These are phyloP conservation scores for Charaxes varanes DNA, from an alignment of 1,140 invertebrate species.

Conservation along the genomic window DNA sequence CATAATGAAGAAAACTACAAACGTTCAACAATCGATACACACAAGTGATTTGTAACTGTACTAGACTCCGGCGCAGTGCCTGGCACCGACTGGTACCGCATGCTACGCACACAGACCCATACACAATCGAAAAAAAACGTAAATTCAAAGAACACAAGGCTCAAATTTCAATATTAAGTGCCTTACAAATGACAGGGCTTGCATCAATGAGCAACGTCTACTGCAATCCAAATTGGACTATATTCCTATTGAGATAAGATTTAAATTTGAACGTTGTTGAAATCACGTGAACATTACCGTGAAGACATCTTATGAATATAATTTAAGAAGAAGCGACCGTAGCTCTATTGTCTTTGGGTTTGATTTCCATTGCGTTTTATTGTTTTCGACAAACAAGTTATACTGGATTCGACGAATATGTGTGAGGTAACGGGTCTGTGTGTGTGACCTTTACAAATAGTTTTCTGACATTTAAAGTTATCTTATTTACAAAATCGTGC, in stretches of 20 bases:
- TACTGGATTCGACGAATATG: conserved; percentile 20
- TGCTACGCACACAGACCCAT: conserved; percentile 10
- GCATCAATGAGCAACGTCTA: conserved; percentile 7
- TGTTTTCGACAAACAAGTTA: conserved; percentile 10
- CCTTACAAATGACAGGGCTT: conserved; percentile 10
- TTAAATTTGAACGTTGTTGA: conserved; percentile 12
- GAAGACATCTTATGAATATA: conserved; percentile 10
- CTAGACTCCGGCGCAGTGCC: conserved; percentile 38
- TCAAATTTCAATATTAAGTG: conserved; percentile 9
- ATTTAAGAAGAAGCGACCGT: conserved; percentile 10
- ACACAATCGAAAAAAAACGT: conserved; percentile 9
- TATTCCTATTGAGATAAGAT: conserved; percentile 13
- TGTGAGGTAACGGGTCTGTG: conserved; percentile 19
- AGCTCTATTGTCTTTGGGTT: conserved; percentile 6
- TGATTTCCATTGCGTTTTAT: conserved; percentile 9
- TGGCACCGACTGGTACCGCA: conserved; percentile 44
- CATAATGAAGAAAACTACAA: conserved; percentile 19
- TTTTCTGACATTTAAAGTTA: too few species aligned
- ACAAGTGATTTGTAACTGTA: conserved; percentile 37
- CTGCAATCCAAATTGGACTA: conserved; percentile 18
- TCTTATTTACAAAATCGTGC: too few species aligned
- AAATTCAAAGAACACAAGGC: conserved; percentile 3
- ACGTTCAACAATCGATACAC: conserved; percentile 32
- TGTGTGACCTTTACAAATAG: conserved; percentile 11
- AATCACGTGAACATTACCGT: conserved; percentile 4